Base-by-base conservation (phyloP, 2,113 vertebrate species). In the Morone chrysops region DNA sequence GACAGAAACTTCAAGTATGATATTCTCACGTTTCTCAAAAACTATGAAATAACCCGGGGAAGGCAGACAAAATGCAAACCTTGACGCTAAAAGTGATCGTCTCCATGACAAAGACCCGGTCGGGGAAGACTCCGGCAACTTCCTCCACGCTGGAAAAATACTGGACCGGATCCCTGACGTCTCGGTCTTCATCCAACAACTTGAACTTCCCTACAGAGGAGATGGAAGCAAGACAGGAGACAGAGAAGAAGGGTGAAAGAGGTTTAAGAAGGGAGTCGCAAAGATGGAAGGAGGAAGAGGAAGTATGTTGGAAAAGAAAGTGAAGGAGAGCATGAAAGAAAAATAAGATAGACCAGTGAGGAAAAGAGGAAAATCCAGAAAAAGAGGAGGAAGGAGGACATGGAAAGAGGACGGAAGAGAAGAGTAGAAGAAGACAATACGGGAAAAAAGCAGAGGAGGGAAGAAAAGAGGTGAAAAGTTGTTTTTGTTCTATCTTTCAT, bases 61-160 rank as follows among this genome's bases (percentile, higher is more conserved):
- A 61, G 36, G 14, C 36, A 61, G 60, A 16, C 5, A 16, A 66
- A 66, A 63, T n/a, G n/a, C 17, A 79, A 62, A 99, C 98, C 97
- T 99, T 99, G 80, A 99, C 97, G 0, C 97, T 99, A 93, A 99
- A 99, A 78, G 97, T 98, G 93, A 99, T 98, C 80, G 96, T 96
- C 93, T 99, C 98, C 98, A 99, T 97, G 91, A 99, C 97, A 3
- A 99, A 99, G 90, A 99, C 96, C 0, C 98, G 96, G 84, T 99
- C 98, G 0, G 98, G 98, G 92, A 99, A 99, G 89, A 93, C 96
- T 73, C 96, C 98, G 61, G 98, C 98, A 83, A 99, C 97, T 90
- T 99, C 98, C 91, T 99, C 98, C 92, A 99, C 97, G 0, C 97
- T 99, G 92, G 96, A 97, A 95, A 99, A 99, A 73, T 96, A 99